Percentiles rank a stretch among this genome's conserved stretches.
phyloP scores from a whole-genome alignment of 2,797 vertebrate genomes.

The Semotilus atromaculatus region DNA sequence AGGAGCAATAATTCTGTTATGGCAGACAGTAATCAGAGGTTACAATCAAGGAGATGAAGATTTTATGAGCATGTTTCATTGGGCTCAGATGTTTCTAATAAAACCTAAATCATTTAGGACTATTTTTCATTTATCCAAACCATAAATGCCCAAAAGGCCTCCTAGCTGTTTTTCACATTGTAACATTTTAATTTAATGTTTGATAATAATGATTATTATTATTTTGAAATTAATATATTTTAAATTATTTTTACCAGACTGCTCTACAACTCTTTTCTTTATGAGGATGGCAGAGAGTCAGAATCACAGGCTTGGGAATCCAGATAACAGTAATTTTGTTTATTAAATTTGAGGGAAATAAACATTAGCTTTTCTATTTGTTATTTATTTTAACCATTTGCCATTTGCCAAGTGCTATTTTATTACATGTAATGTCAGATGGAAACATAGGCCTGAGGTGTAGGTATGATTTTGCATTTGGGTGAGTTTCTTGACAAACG shows the following conservation, averaged over 20 bases:
- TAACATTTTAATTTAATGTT: conserved; percentile 25
- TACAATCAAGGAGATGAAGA: conserved; percentile 51
- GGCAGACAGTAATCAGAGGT: conserved; percentile 49
- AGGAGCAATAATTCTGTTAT: conserved; percentile 43
- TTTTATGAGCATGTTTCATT: conserved; percentile 49
- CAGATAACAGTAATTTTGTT: not conserved
- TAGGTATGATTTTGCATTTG: conserved; percentile 12
- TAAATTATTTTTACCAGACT: not conserved
- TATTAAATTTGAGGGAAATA: not conserved
- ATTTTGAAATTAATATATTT: not conserved
- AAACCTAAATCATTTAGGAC: conserved; percentile 38
- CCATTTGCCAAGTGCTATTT: conserved; percentile 1
- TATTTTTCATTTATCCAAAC: conserved; percentile 33
- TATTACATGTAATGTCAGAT: not conserved
- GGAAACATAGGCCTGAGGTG: not conserved
- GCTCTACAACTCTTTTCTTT: not conserved
- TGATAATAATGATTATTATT: conserved; percentile 23
- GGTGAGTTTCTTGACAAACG: conserved; percentile 1
- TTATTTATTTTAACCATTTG: not conserved
- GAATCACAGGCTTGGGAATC: not conserved
- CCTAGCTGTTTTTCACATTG: conserved; percentile 35
- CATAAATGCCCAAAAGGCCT: conserved; percentile 13
- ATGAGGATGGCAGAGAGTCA: not conserved
- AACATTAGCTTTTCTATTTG: not conserved
- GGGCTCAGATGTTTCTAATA: conserved; percentile 51